phyloP scores from a whole-genome alignment of 2,113 vertebrate genomes.

The Corvus cornix region DNA sequence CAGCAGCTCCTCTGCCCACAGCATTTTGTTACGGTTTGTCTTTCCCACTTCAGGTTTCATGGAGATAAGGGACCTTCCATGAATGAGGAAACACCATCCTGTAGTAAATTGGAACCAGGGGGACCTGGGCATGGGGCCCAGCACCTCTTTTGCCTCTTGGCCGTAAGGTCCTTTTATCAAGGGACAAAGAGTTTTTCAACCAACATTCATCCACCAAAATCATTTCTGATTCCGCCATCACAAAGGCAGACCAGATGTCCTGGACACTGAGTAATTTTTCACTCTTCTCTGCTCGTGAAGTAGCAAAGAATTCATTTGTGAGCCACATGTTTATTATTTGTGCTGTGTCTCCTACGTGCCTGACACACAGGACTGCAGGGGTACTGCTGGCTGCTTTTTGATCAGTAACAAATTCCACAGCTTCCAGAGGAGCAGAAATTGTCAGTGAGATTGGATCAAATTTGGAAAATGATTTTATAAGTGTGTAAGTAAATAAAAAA shows the following conservation, averaged over 20 bases:
- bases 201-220: background rate
- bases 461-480: background rate
- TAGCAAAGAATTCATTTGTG: background rate
- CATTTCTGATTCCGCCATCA: background rate
- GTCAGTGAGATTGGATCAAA: background rate
- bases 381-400: background rate
- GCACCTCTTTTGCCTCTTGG: background rate
- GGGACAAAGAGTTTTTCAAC: background rate
- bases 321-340: background rate
- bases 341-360: background rate
- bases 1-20: fast-evolving
- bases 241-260: background rate
- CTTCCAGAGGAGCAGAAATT: background rate
- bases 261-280: background rate
- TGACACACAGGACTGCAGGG: background rate
- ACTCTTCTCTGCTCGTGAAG: background rate
- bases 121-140: background rate
- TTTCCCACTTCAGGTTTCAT: background rate
- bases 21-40: background rate
- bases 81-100: background rate
- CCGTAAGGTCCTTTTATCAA: background rate
- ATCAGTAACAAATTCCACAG: fast-evolving
- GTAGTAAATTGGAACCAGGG: fast-evolving
- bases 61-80: background rate
- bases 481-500: background rate